Evolutionary conservation across 2,797 vertebrate genomes (phyloP).

Genomic region (Heliangelus exortis): DNA sequence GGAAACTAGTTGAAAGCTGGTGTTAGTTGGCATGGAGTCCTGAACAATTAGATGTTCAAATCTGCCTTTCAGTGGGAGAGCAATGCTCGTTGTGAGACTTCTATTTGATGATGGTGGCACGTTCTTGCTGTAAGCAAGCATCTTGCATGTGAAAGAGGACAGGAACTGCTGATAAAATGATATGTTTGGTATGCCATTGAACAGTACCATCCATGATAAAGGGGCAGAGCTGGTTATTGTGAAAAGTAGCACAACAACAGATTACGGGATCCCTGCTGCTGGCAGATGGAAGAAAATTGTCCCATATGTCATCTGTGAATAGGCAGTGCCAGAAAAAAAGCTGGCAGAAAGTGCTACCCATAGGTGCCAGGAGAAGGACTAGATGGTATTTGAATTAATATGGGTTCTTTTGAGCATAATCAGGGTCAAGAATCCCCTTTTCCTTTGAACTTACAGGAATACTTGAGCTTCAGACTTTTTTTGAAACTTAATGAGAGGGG

Average conservation of each 20-base stretch:
- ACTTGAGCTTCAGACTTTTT: background rate
- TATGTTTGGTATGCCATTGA: background rate
- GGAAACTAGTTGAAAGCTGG: background rate
- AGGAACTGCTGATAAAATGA: background rate
- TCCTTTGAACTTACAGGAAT: background rate
- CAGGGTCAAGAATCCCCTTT: background rate
- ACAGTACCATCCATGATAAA: background rate
- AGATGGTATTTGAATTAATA: background rate
- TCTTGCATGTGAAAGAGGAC: background rate
- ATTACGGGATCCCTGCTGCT: background rate
- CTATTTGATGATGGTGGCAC: background rate
- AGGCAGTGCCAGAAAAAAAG: background rate
- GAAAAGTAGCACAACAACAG: background rate
- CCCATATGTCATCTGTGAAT: background rate
- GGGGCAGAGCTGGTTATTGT: background rate
- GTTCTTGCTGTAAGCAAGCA: background rate
- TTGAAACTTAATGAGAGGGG: background rate
- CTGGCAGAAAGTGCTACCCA: background rate
- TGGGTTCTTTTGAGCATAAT: background rate
- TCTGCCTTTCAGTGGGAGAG: background rate
- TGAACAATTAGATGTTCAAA: background rate
- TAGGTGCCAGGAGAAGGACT: background rate
- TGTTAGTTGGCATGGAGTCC: background rate
- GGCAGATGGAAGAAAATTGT: constrained; percentile 1
- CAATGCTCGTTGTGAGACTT: background rate